Conservation (phyloP, 1,140 invertebrate species). For the Ceratosolen fusciceps region DNA sequence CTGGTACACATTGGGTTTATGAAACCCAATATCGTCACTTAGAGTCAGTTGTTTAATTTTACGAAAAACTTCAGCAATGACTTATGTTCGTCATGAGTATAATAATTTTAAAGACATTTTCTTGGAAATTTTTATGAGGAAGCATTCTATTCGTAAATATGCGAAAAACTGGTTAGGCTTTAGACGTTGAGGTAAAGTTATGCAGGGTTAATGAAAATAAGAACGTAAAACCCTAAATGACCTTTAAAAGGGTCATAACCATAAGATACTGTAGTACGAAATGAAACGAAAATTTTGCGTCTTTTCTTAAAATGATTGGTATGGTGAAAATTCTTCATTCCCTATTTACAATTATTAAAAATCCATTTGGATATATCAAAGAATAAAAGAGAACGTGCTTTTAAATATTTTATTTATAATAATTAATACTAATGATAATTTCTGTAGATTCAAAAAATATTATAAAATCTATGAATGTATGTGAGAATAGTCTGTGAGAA, state of each 20-base stretch:
- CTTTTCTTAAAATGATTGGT: background rate
- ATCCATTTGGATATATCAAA: no score
- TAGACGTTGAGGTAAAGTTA: background rate
- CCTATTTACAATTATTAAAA: background rate
- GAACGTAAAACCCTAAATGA: conserved; percentile 9
- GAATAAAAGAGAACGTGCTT: no score
- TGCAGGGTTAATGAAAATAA: background rate
- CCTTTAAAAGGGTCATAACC: conserved; percentile 10
- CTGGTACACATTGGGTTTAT: no score
- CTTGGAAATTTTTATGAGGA: background rate
- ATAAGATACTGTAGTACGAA: background rate
- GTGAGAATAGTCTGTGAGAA: no score
- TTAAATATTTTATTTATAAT: no score
- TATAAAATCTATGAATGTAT: no score
- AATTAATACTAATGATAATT: no score
- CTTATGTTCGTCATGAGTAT: background rate
- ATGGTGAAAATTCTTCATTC: background rate
- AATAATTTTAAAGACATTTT: background rate
- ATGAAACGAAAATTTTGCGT: background rate
- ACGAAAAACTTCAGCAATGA: background rate
- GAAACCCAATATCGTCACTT: no score
- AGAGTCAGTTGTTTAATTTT: no score
- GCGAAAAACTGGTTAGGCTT: background rate
- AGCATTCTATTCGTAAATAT: background rate
- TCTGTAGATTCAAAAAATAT: no score